Base-by-base conservation (phyloP, 2,888 invertebrate genomes). In the Cheilosia vulpina region DNA sequence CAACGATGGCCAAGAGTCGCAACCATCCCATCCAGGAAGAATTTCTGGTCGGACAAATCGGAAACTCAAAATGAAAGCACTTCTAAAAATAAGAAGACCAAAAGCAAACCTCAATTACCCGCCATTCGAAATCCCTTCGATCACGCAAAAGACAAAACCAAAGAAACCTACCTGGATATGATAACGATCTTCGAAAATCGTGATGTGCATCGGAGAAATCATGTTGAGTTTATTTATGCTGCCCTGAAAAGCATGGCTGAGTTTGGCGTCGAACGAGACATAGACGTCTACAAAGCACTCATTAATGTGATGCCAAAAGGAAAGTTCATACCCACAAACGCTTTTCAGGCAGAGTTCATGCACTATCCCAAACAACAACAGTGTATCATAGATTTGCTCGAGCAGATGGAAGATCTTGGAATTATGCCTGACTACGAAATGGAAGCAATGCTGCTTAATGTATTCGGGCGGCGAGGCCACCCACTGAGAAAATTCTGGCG, bases 341-440 rank as follows among this genome's bases (percentile, higher is more conserved):
- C 95, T 53, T 95, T 97, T 92, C 97, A 98, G 93, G 95, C 96
- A 0, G 97, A 98, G 92, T 97, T 98, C 89, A 94, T 96, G 95
- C 98, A 98, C 91, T 99, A 96, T 93, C 98, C 98, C 0, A 97
- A 97, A 90, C 99, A 99, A 90, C 99, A 99, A 89, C 96, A 98
- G 87, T 97, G 98, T 92, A 96, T 96, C 47, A 95, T 98, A n/a
- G 96, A 97, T 90, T 90, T 99, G 66, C 88, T 91, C 31, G 96
- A 97, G 89, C 96, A 98, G 93, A 99, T 99, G 99, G 99, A 99
- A 93, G 94, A 96, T 88, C 95, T 97, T 92, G 96, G 97, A 85
- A 97, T 99, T 2, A 96, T 97, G 88, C 98, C 99, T 0, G 99
- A 99, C 91, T 93, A 94, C 77, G 98, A 99, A 92, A 94, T 97